Conservation (phyloP, 1,140 invertebrate genomes). For the Drosophila prosaltans region DNA sequence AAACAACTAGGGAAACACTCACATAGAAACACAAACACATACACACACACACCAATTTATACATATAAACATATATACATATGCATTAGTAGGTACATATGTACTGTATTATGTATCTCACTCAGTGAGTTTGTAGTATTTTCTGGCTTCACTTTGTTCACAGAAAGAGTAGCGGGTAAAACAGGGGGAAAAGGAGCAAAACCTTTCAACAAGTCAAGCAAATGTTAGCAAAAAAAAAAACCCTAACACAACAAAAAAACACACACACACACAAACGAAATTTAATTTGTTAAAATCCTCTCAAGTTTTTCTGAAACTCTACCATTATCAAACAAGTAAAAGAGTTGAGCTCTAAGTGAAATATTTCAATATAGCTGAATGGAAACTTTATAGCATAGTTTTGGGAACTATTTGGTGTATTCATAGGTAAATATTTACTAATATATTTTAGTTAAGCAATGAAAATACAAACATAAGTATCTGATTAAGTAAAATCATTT, state of each 20-base stretch:
- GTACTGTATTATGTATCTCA: constrained; percentile 14
- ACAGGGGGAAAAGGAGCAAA: background rate
- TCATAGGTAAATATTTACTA: no score
- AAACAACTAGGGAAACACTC: constrained; percentile 41
- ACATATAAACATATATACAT: constrained; percentile 2
- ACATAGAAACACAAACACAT: constrained; percentile 10
- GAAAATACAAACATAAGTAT: no score
- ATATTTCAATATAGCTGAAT: background rate
- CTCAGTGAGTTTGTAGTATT: constrained; percentile 8
- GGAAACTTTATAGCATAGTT: background rate
- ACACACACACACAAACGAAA: constrained; percentile 2
- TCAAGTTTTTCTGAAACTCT: background rate
- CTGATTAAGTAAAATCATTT: no score
- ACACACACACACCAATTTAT: constrained; percentile 1
- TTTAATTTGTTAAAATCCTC: constrained; percentile 13
- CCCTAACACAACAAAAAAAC: background rate
- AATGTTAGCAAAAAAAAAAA: background rate
- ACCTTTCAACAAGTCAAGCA: constrained; percentile 12
- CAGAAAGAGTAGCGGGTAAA: background rate
- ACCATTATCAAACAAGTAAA: background rate
- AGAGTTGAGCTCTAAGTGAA: background rate
- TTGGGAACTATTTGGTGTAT: no score
- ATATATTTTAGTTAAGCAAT: no score
- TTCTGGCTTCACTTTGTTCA: constrained; percentile 10
- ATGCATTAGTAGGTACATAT: constrained; percentile 17